Percentiles rank a stretch among this genome's conserved stretches.
phyloP scores from a whole-genome alignment of 2,113 vertebrate species.

The Formicarius rufipectus region DNA sequence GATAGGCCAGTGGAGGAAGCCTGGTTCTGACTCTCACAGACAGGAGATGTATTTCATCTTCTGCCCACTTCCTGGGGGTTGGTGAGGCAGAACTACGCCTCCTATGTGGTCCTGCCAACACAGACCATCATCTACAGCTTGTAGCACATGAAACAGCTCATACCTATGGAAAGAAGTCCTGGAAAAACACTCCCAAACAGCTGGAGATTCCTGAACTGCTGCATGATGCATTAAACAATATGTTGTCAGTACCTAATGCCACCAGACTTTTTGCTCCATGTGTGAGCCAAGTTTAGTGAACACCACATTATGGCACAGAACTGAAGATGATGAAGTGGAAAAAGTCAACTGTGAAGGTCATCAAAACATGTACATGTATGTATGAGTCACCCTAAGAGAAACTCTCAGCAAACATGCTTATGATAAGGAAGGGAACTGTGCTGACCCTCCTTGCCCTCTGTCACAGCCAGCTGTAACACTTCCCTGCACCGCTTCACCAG shows the following conservation, averaged over 20 bases:
- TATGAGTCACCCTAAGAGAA: background rate
- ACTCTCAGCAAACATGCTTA: background rate
- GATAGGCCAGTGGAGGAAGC: background rate
- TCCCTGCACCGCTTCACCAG: rapidly evolving
- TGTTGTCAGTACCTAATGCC: background rate
- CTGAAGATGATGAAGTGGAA: background rate
- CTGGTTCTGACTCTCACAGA: background rate
- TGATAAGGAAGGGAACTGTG: background rate
- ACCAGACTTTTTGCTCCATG: background rate
- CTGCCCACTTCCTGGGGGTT: background rate
- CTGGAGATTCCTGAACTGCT: background rate
- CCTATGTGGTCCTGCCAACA: rapidly evolving
- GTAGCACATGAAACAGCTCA: background rate
- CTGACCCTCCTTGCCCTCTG: background rate
- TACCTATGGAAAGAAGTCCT: background rate
- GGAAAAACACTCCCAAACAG: background rate
- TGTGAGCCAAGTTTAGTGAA: background rate
- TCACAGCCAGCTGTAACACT: background rate
- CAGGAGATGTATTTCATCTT: background rate
- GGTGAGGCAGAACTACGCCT: background rate
- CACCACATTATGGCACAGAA: rapidly evolving
- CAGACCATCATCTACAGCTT: background rate
- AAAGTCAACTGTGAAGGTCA: background rate
- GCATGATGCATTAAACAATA: background rate
- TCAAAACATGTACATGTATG: rapidly evolving